Conservation (phyloP, 2,113 vertebrate species). For the Hippocampus comes region DNA sequence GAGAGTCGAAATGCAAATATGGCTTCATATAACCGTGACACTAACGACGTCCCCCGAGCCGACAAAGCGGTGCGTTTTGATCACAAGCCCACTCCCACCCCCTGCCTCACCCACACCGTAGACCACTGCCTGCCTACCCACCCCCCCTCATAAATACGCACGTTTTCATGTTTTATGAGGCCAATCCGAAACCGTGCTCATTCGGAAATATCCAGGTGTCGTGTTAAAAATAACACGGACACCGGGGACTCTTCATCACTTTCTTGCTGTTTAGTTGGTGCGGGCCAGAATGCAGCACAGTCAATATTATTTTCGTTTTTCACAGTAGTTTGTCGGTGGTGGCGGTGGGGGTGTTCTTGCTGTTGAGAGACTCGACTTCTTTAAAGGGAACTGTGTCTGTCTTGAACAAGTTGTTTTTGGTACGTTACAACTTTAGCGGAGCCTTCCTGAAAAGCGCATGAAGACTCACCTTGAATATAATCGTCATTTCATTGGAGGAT, state of each 20-base stretch:
- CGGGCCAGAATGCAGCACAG: background rate
- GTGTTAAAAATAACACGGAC: constrained; percentile 27
- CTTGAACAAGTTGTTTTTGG: background rate
- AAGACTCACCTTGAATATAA: too few relatives aligned
- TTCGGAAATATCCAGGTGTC: constrained; percentile 31
- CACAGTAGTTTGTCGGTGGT: too few relatives aligned
- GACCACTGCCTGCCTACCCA: background rate
- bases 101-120: too few relatives aligned
- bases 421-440: background rate
- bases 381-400: background rate
- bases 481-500: too few relatives aligned
- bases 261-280: background rate
- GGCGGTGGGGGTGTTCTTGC: too few relatives aligned
- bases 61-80: background rate
- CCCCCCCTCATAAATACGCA: background rate
- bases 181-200: background rate
- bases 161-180: background rate
- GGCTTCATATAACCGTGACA: background rate
- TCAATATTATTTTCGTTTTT: background rate
- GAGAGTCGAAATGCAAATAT: background rate
- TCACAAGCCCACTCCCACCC: background rate
- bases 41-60: background rate
- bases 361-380: background rate
- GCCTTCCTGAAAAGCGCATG: background rate
- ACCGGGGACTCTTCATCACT: background rate